phyloP scores from a whole-genome alignment of 2,888 invertebrate genomes.

The Tridacna crocea region DNA sequence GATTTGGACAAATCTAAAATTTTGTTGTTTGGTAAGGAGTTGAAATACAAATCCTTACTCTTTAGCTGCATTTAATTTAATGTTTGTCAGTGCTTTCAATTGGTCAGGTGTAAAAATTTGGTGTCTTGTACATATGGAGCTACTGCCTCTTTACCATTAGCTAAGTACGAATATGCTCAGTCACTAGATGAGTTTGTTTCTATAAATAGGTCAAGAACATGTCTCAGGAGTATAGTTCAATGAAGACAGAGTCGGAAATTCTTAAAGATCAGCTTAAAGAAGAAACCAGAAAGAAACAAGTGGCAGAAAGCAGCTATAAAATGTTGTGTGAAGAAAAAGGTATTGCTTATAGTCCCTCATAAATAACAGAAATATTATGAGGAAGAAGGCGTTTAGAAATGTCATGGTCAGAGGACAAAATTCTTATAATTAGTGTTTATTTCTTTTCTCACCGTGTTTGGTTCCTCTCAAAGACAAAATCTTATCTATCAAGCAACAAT shows the following conservation, averaged over 20 bases:
- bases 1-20: background rate
- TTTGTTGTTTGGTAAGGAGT: background rate
- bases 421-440: too few relatives aligned
- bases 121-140: too few relatives aligned
- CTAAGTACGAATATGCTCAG: too few relatives aligned
- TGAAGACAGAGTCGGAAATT: constrained; percentile 62
- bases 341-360: constrained; percentile 11
- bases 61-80: too few relatives aligned
- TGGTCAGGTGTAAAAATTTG: too few relatives aligned
- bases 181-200: too few relatives aligned
- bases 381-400: background rate
- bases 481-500: too few relatives aligned
- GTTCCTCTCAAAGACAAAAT: too few relatives aligned
- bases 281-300: constrained; percentile 62
- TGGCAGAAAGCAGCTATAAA: constrained; percentile 65
- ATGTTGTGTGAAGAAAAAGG: constrained; percentile 66
- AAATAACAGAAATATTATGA: background rate
- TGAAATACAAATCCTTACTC: background rate
- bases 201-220: constrained; percentile 66
- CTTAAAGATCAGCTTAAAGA: constrained; percentile 71
- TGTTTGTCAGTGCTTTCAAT: too few relatives aligned
- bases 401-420: too few relatives aligned
- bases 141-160: too few relatives aligned
- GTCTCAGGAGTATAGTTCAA: constrained; percentile 60
- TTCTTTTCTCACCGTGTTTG: too few relatives aligned